Evolutionary conservation across 1,140 invertebrate species (phyloP).

Genomic region (Dryas iulia): DNA sequence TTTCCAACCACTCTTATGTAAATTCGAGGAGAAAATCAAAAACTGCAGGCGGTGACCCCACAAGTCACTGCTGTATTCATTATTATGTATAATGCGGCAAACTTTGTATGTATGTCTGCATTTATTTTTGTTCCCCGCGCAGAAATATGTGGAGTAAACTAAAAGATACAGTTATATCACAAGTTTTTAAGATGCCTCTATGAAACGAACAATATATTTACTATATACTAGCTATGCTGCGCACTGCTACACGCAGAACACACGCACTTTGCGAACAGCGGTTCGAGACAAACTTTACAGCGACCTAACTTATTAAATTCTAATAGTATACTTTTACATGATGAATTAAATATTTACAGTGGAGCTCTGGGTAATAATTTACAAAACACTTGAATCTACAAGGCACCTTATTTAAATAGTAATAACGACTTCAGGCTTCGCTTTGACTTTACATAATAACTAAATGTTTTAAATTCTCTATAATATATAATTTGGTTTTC

Average conservation of each 20-base stretch:
- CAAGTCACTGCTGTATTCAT: constrained; percentile 50
- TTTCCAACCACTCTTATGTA: constrained; percentile 68
- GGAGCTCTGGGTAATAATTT: constrained; percentile 75
- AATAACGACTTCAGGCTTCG: constrained; percentile 74
- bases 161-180: constrained; percentile 78
- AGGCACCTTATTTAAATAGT: constrained; percentile 78
- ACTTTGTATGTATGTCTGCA: constrained; percentile 72
- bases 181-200: constrained; percentile 76
- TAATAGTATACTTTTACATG: constrained; percentile 76
- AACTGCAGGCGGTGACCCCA: constrained; percentile 70
- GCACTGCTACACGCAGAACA: constrained; percentile 49
- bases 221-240: constrained; percentile 55
- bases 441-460: constrained; percentile 78
- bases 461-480: constrained; percentile 78
- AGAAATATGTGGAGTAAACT: constrained; percentile 62
- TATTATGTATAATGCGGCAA: constrained; percentile 68
- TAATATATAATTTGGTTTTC: constrained; percentile 80
- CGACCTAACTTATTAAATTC: constrained; percentile 58
- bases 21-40: constrained; percentile 65
- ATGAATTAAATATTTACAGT: constrained; percentile 76
- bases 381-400: constrained; percentile 73
- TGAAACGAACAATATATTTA: constrained; percentile 76
- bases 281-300: constrained; percentile 65
- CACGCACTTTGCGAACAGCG: constrained; percentile 51
- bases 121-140: constrained; percentile 65